A percentile compares a stretch with the other conserved stretches of the same genome.
Conservation (phyloP, 2,113 vertebrate species). For the Anolis sagrei region DNA sequence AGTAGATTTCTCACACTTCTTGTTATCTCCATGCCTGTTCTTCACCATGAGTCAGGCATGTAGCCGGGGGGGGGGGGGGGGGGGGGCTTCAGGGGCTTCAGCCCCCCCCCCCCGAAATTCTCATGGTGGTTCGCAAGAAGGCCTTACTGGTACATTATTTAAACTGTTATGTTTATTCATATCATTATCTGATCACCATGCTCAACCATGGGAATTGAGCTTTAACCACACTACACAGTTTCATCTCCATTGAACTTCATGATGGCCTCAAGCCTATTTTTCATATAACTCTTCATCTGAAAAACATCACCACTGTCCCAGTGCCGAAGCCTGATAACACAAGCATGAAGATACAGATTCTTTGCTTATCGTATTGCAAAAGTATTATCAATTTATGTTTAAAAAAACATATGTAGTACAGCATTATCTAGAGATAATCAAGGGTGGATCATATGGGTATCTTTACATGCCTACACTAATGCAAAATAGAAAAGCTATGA, state of each 20-base stretch:
- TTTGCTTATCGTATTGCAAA: neutral
- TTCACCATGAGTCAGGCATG: too few species aligned
- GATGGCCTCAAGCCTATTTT: neutral
- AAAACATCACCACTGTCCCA: neutral
- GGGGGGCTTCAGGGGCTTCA: too few species aligned
- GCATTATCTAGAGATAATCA: neutral
- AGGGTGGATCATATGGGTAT: too few species aligned
- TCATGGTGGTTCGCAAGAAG: too few species aligned
- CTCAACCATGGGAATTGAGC: too few species aligned
- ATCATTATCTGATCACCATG: too few species aligned
- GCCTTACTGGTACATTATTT: too few species aligned
- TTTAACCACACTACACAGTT: neutral
- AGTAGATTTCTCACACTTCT: too few species aligned
- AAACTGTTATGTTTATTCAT: too few species aligned
- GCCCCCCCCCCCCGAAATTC: too few species aligned
- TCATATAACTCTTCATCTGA: neutral
- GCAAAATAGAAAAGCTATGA: neutral
- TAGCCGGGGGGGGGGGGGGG: too few species aligned
- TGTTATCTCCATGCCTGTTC: too few species aligned
- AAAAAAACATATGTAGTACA: neutral
- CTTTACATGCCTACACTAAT: neutral
- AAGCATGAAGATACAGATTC: neutral
- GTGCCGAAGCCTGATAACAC: neutral
- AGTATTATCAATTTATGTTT: neutral
- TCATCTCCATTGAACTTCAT: neutral